Conservation (phyloP, 2,113 vertebrate species). For the Phrynosoma blainvillii region DNA sequence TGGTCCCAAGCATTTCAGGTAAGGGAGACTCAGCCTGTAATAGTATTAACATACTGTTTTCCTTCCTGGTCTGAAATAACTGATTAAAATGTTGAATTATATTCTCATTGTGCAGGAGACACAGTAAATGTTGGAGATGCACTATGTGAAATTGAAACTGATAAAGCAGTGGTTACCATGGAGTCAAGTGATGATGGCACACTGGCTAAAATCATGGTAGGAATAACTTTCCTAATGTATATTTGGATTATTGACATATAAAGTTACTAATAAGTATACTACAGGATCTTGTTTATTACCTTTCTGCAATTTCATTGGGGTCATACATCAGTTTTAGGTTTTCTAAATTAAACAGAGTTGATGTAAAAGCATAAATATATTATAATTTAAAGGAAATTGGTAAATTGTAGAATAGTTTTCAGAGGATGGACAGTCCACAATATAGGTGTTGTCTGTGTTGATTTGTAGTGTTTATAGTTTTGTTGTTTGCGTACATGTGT, state of each 20-base stretch:
- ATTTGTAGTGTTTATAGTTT: neutral
- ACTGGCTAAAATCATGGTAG: conserved; percentile 96
- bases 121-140: conserved; percentile 88
- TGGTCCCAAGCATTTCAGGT: too few species aligned
- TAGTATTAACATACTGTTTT: neutral
- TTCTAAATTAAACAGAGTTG: too few species aligned
- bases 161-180: conserved; percentile 95
- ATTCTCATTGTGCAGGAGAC: conserved; percentile 84
- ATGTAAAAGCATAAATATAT: too few species aligned
- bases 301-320: too few species aligned
- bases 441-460: neutral
- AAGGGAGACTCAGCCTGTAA: too few species aligned
- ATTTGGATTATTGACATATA: neutral
- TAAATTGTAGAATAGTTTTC: too few species aligned
- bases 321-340: too few species aligned
- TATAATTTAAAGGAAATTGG: too few species aligned
- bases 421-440: too few species aligned
- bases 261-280: neutral
- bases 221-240: conserved; percentile 34
- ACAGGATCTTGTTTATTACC: too few species aligned
- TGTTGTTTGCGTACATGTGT: too few species aligned
- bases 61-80: neutral
- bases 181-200: conserved; percentile 93
- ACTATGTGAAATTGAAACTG: conserved; percentile 96
- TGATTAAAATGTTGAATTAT: neutral